Evolutionary conservation across 2,888 invertebrate species (phyloP), one percentile per base, ranked within the genome.

Genomic region (Callimorpha dominula): DNA sequence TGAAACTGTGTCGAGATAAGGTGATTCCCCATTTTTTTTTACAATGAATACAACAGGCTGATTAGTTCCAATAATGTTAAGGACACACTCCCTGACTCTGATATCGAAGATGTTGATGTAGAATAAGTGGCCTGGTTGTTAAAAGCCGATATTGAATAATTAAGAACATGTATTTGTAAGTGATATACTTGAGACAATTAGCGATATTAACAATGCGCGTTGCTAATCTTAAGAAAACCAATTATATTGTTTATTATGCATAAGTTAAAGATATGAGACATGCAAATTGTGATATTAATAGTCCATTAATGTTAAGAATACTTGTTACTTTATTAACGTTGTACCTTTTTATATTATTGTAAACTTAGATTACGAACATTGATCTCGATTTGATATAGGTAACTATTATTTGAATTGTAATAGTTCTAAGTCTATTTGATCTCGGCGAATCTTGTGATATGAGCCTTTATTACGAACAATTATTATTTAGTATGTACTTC

Each of bases 311-410:
- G n/a, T 46, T 46, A n/a, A 46, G 43, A n/a, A 65, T 12, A 46
- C 42, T 63, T 63, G 63, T 63, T 42, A 63, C 63, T 63, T 63
- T 63, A 63, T 63, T 63, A 63, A 40, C 31, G 63, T 63, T 54
- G 31, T 31, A 31, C n/a, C 8, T 54, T 54, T 54, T 54, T 42
- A 42, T 63, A 42, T 42, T 63, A 42, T 63, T 63, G 43, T 40
- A 46, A 50, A 17, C 43, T 50, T 12, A 40, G 49, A 31, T 66
- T 11, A 31, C 49, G 42, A 50, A 66, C 50, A 50, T 66, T 49
- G 50, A 50, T 50, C 31, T 49, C 66, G n/a, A 31, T 31, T 31
- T 31, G 31, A 31, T 31, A 31, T 31, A 31, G 31, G 31, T 31
- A 31, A 31, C 31, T 31, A 31, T 31, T 31, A 50, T 66, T 43